phyloP scores from a whole-genome alignment of 1,140 invertebrate species.

The Euura lappo region DNA sequence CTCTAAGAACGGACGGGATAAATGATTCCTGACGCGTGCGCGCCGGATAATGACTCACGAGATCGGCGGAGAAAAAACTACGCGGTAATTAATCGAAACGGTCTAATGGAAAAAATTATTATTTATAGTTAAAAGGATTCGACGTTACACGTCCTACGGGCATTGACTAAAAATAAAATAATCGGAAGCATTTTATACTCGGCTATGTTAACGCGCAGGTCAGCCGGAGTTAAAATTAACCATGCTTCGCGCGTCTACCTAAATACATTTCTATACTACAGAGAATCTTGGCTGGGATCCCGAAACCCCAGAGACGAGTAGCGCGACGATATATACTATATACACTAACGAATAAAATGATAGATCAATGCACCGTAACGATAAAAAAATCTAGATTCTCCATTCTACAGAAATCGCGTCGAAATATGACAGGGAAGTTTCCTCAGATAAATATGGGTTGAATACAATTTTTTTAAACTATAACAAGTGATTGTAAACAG shows the following conservation, averaged over 20 bases:
- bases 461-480: too few species aligned
- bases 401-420: too few species aligned
- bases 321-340: background rate
- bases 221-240: slow-evolving; percentile 58
- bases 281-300: slow-evolving; percentile 49
- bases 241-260: slow-evolving; percentile 54
- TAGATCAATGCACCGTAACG: slow-evolving; percentile 17
- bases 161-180: slow-evolving; percentile 57
- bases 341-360: background rate
- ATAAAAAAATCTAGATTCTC: too few species aligned
- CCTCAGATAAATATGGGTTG: too few species aligned
- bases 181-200: slow-evolving; percentile 56
- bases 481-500: too few species aligned
- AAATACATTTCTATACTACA: slow-evolving; percentile 55
- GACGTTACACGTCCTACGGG: background rate
- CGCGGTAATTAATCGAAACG: background rate
- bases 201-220: slow-evolving; percentile 46
- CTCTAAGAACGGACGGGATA: background rate
- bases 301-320: background rate
- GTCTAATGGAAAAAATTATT: background rate
- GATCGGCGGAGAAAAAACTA: background rate
- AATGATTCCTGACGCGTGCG: background rate
- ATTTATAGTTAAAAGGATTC: background rate
- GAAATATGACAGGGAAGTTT: too few species aligned
- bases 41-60: background rate